Percentiles rank a stretch among this genome's conserved stretches.
Evolutionary conservation across 1,140 invertebrate species (phyloP).

Genomic region (Thaumetopoea pityocampa): DNA sequence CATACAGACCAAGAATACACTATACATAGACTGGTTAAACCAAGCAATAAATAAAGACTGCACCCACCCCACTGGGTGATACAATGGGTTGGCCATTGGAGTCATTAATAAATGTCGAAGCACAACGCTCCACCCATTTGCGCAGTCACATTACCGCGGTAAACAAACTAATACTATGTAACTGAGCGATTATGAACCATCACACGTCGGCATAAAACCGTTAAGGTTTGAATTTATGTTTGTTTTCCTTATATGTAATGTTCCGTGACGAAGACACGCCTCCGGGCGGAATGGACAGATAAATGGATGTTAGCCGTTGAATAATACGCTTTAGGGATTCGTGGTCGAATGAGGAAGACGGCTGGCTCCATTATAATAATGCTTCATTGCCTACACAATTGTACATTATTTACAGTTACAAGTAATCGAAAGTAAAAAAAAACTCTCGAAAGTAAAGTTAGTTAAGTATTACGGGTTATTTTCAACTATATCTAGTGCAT

Average conservation of each 20-base stretch:
- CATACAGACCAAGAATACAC: background rate
- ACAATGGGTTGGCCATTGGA: slow-evolving; percentile 15
- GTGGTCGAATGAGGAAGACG: background rate
- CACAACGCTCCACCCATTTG: slow-evolving; percentile 38
- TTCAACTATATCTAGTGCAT: too few species aligned
- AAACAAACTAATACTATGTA: slow-evolving; percentile 7
- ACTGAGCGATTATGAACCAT: slow-evolving; percentile 4
- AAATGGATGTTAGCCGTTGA: slow-evolving; percentile 7
- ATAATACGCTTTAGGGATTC: background rate
- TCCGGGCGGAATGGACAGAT: slow-evolving; percentile 3
- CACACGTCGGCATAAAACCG: background rate
- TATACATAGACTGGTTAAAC: too few species aligned
- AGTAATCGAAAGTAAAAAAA: too few species aligned
- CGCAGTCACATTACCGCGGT: slow-evolving; percentile 40
- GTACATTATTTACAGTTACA: too few species aligned
- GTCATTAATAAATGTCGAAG: slow-evolving; percentile 57
- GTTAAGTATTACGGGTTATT: too few species aligned
- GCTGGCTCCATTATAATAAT: background rate
- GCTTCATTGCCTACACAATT: background rate
- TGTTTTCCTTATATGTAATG: slow-evolving; percentile 10
- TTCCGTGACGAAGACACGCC: slow-evolving; percentile 12
- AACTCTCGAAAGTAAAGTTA: too few species aligned
- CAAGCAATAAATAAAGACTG: slow-evolving; percentile 13
- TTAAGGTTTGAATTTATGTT: background rate
- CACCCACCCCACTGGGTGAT: slow-evolving; percentile 5